These are phyloP conservation scores for Drosophila repletoides DNA, from an alignment of 1,140 invertebrate genomes.

Conservation along the genomic window DNA sequence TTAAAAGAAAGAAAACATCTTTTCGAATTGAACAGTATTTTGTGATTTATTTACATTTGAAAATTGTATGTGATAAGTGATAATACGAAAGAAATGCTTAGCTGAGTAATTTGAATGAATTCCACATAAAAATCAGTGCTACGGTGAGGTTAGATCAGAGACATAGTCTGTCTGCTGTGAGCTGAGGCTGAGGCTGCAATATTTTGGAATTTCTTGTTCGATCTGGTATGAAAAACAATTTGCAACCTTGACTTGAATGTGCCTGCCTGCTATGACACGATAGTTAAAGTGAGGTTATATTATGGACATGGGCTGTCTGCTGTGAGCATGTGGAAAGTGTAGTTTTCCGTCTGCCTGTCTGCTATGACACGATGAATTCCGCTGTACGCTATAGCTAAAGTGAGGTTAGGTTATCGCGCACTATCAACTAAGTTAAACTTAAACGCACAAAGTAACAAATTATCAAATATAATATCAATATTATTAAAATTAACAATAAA, in stretches of 20 bases:
- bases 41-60: conserved; percentile 65
- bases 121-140: no score
- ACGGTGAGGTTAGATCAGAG: conserved; percentile 21
- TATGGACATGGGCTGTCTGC: conserved; percentile 44
- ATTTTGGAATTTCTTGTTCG: no score
- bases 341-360: conserved; percentile 16
- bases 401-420: conserved; percentile 49
- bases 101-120: conserved; percentile 51
- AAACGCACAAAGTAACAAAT: conserved; percentile 50
- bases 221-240: no score
- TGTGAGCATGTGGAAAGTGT: background rate
- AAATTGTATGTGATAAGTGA: conserved; percentile 41
- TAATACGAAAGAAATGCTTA: conserved; percentile 59
- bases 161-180: conserved; percentile 39
- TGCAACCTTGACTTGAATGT: no score
- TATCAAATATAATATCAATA: background rate
- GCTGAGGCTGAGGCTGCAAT: no score
- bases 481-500: conserved; percentile 33
- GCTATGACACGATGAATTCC: conserved; percentile 79
- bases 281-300: conserved; percentile 12
- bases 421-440: conserved; percentile 53
- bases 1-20: background rate
- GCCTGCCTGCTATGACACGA: no score
- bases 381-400: conserved; percentile 47
- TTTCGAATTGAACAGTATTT: conserved; percentile 55